Conservation (phyloP, 1,140 invertebrate species). For the Camponotus pennsylvanicus region DNA sequence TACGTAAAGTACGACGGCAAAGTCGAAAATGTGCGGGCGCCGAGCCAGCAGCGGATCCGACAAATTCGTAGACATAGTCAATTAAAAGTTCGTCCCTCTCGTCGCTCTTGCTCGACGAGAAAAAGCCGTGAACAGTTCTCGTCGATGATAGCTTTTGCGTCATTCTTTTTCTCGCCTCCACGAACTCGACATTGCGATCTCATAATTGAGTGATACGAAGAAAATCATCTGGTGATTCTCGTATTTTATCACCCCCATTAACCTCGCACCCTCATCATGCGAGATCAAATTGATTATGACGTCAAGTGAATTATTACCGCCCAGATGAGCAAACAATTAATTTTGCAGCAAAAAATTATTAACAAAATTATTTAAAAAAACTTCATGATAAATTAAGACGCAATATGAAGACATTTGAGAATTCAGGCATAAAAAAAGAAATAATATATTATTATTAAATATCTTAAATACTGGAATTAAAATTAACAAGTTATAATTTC, state of each 20-base stretch:
- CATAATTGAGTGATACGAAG: constrained; percentile 16
- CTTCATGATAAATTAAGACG: too few relatives aligned
- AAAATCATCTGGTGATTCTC: constrained; percentile 28
- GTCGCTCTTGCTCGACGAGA: neutral
- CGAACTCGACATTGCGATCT: constrained; percentile 41
- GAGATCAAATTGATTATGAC: too few relatives aligned
- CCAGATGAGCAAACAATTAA: too few relatives aligned
- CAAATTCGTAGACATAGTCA: constrained; percentile 71
- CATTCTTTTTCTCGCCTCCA: neutral
- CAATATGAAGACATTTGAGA: too few relatives aligned
- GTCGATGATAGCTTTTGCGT: neutral
- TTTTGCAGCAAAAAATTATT: too few relatives aligned
- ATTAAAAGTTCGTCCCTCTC: constrained; percentile 71
- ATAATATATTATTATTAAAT: too few relatives aligned
- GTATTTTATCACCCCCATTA: constrained; percentile 62
- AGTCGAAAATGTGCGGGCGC: constrained; percentile 34
- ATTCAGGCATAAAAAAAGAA: too few relatives aligned
- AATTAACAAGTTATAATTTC: too few relatives aligned
- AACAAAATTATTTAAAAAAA: too few relatives aligned
- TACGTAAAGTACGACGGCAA: neutral
- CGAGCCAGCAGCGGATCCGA: constrained; percentile 64
- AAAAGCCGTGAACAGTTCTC: neutral
- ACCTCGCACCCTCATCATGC: too few relatives aligned
- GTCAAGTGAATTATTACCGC: too few relatives aligned
- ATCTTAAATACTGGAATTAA: too few relatives aligned